Evolutionary conservation across 2,113 vertebrate genomes (phyloP).

Genomic region (Tragelaphus strepsiceros): DNA sequence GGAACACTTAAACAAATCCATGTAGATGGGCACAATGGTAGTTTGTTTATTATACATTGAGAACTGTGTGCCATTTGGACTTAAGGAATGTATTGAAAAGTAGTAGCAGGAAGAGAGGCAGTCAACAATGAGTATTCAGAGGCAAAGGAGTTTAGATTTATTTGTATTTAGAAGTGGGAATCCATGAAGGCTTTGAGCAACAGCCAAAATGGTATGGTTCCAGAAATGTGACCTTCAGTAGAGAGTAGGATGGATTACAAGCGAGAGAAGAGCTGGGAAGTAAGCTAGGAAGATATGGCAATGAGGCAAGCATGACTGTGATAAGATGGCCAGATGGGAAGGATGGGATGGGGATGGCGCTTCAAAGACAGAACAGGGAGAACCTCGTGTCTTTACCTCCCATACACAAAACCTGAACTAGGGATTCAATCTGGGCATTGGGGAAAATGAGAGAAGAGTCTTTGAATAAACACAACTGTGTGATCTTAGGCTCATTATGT

Average conservation of each 20-base stretch:
- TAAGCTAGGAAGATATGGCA: too few species aligned
- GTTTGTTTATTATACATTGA: not conserved
- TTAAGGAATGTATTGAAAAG: not conserved
- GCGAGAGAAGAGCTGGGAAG: not conserved
- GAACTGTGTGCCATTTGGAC: not conserved
- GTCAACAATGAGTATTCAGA: not conserved
- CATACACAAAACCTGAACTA: not conserved
- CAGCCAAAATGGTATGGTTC: not conserved
- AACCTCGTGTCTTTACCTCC: not conserved
- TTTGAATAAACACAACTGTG: not conserved
- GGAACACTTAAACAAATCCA: not conserved
- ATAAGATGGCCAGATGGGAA: not conserved
- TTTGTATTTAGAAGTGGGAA: not conserved
- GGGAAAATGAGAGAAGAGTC: not conserved
- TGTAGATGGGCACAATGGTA: fast-evolving
- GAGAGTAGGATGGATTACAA: not conserved
- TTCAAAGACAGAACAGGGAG: not conserved
- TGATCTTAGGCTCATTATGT: not conserved
- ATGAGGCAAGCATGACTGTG: too few species aligned
- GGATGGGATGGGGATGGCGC: fast-evolving
- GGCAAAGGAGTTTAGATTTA: not conserved
- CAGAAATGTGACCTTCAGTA: not conserved
- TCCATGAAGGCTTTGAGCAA: not conserved
- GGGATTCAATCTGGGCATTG: not conserved
- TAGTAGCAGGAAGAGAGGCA: not conserved